Base-by-base conservation (phyloP, 2,797 vertebrate species). In the Denticeps clupeoides region DNA sequence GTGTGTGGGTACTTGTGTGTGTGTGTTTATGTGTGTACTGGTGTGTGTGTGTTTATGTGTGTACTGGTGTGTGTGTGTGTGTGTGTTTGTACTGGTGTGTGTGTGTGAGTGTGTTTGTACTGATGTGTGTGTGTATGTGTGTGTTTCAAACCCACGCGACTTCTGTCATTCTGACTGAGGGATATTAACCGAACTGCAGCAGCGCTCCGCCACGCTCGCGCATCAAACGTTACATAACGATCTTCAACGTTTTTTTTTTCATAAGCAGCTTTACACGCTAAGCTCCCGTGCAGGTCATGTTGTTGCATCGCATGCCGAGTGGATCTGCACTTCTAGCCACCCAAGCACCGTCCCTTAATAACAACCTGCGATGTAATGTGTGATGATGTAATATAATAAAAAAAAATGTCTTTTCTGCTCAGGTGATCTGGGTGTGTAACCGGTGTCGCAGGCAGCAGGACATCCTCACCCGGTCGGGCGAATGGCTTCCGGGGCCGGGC, bases 361-460 rank as follows among this genome's bases (percentile, higher is more conserved):
- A n/a, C n/a, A n/a, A n/a, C n/a, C n/a, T n/a, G n/a, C n/a, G n/a
- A n/a, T n/a, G n/a, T n/a, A n/a, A n/a, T n/a, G n/a, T n/a, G n/a
- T n/a, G n/a, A n/a, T n/a, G n/a, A n/a, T n/a, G n/a, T n/a, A n/a
- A n/a, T n/a, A n/a, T n/a, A n/a, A n/a, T n/a, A n/a, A n/a, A n/a
- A n/a, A n/a, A n/a, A n/a, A n/a, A n/a, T n/a, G n/a, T 13, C 19
- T 24, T 56, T 43, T 48, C 35, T n/a, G 49, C 48, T 4, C 60
- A 99, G 94, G 91, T 99, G 70, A 99, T 99, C 86, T 99, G 94
- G 94, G 94, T 99, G 63, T 98, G 94, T 82, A 99, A 99, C 81
- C 87, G 93, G 67, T 99, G 94, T 79, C 88, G 93, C 73, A 97
- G 96, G 79, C 94, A 98, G 64, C 94, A 97, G 82, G 94, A 97